Percentiles rank a stretch among this genome's conserved stretches.
These are phyloP conservation scores for Dasypolia templi DNA, from an alignment of 2,888 invertebrate genomes.

Conservation along the genomic window DNA sequence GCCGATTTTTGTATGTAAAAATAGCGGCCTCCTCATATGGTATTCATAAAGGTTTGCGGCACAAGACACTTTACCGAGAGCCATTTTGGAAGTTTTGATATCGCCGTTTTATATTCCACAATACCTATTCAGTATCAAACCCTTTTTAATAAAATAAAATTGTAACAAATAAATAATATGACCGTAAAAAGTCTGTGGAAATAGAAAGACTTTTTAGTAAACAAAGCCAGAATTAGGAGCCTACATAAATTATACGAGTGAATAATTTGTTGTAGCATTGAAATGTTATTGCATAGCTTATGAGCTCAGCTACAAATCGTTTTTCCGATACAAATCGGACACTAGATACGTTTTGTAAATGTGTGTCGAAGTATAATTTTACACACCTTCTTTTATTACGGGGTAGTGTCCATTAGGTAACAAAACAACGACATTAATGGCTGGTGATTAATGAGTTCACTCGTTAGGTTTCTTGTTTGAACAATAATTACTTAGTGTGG, in stretches of 20 bases:
- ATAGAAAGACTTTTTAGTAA: constrained; percentile 46
- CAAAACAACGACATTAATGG: constrained; percentile 75
- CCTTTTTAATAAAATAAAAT: constrained; percentile 68
- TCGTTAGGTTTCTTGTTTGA: constrained; percentile 82
- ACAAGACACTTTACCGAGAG: constrained; percentile 76
- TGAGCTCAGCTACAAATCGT: constrained; percentile 17
- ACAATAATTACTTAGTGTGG: constrained; percentile 82
- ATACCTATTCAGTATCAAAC: constrained; percentile 57
- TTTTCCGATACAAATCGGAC: constrained; percentile 19
- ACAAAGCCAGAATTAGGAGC: constrained; percentile 34
- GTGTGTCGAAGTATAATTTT: constrained; percentile 43
- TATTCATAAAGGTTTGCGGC: constrained; percentile 82
- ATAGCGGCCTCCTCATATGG: constrained; percentile 81
- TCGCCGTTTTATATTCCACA: constrained; percentile 63
- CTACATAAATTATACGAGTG: constrained; percentile 54
- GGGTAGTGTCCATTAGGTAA: constrained; percentile 74
- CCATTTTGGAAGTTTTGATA: constrained; percentile 73
- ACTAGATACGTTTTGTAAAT: constrained; percentile 13
- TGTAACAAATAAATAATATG: constrained; percentile 60
- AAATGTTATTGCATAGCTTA: constrained; percentile 45
- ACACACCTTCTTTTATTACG: constrained; percentile 66
- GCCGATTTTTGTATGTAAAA: constrained; percentile 85
- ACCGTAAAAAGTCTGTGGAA: constrained; percentile 40
- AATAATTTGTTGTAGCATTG: constrained; percentile 54
- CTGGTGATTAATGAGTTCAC: constrained; percentile 80